A percentile compares a stretch with the other conserved stretches of the same genome.
Evolutionary conservation across 2,888 invertebrate genomes (phyloP).

Genomic region (Hypolimnas misippus): DNA sequence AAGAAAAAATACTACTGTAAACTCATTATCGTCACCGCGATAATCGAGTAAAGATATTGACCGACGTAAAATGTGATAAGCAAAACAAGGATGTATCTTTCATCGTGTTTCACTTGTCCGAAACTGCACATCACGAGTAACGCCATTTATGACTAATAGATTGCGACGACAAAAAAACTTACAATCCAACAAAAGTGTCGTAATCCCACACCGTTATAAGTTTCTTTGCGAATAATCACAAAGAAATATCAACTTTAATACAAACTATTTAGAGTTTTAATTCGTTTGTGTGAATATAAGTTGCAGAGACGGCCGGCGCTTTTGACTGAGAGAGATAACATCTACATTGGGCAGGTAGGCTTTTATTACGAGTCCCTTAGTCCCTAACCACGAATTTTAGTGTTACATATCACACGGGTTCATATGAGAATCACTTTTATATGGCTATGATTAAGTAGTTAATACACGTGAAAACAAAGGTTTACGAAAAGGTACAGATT

Average conservation of each 20-base stretch:
- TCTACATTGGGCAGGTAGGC: conserved; percentile 79
- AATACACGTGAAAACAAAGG: conserved; percentile 1
- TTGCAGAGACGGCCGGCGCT: conserved; percentile 66
- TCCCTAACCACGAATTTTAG: conserved; percentile 49
- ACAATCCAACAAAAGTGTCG: conserved; percentile 79
- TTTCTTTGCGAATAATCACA: conserved; percentile 27
- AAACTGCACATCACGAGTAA: conserved; percentile 36
- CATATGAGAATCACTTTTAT: conserved; percentile 29
- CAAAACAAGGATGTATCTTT: neutral
- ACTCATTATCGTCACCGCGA: too few relatives aligned
- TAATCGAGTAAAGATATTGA: too few relatives aligned
- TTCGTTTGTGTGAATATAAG: neutral
- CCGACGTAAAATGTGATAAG: too few relatives aligned
- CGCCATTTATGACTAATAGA: conserved; percentile 67
- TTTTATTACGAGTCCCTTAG: conserved; percentile 65
- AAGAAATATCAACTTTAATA: conserved; percentile 18
- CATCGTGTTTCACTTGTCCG: conserved; percentile 17
- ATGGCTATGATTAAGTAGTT: conserved; percentile 13
- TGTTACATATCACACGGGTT: conserved; percentile 36
- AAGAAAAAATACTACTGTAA: too few relatives aligned
- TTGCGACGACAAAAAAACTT: conserved; percentile 69
- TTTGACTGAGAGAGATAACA: conserved; percentile 78
- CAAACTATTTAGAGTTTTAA: conserved; percentile 1
- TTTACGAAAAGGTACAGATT: neutral
- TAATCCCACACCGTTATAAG: conserved; percentile 75